Evolutionary conservation across 2,113 vertebrate genomes (phyloP).

Genomic region (Jaculus jaculus): DNA sequence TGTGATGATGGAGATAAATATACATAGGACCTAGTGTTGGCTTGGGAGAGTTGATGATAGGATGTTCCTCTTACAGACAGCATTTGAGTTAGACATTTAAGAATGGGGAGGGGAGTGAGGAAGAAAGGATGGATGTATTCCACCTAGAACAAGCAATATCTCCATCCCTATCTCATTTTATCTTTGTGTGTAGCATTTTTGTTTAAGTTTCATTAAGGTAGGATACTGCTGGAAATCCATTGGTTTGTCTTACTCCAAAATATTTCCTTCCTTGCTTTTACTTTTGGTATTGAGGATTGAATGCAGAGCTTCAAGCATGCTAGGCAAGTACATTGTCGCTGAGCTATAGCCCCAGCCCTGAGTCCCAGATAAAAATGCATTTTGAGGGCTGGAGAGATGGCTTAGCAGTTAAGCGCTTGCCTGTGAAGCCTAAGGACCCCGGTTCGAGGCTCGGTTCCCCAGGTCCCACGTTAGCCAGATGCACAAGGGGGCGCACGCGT

Average conservation of each 20-base stretch:
- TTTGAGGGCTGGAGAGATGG: too few species aligned
- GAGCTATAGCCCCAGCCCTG: neutral
- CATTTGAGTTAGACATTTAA: conserved; percentile 25
- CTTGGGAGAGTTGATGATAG: neutral
- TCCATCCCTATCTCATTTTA: neutral
- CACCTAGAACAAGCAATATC: neutral
- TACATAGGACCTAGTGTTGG: neutral
- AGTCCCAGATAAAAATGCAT: neutral
- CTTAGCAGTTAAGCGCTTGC: too few species aligned
- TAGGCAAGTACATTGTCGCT: neutral
- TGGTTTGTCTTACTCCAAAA: conserved; percentile 2
- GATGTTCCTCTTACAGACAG: neutral
- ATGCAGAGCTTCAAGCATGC: neutral
- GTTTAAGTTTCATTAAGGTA: neutral
- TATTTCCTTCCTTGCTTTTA: neutral
- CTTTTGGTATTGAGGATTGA: neutral
- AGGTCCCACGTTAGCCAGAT: too few species aligned
- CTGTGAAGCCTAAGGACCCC: too few species aligned
- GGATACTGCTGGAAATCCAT: neutral
- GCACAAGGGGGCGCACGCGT: too few species aligned
- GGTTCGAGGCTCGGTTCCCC: too few species aligned
- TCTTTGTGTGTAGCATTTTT: conserved; percentile 4
- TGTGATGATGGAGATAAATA: neutral
- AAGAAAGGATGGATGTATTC: neutral
- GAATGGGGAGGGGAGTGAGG: neutral